These are phyloP conservation scores for Magallana nippona DNA, from an alignment of 2,888 invertebrate species.

Conservation along the genomic window DNA sequence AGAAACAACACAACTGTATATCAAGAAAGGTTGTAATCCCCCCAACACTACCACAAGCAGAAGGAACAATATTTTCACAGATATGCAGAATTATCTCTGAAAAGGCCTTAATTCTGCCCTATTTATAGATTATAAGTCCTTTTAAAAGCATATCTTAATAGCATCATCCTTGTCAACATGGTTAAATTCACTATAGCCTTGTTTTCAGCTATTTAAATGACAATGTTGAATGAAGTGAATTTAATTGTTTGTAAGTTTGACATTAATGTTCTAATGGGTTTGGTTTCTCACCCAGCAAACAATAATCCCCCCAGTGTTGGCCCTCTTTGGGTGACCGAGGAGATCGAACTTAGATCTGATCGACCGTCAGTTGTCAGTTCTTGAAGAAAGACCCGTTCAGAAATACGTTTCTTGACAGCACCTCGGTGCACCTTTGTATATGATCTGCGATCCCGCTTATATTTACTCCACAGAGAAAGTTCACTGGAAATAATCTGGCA, in stretches of 20 bases:
- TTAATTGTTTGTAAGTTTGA: constrained; percentile 24
- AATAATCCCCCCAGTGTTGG: neutral
- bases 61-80: constrained; percentile 22
- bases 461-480: neutral
- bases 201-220: constrained; percentile 14
- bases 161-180: constrained; percentile 4
- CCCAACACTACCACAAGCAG: neutral
- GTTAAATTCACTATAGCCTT: neutral
- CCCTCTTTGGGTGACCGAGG: neutral
- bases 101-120: constrained; percentile 1
- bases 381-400: neutral
- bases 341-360: neutral
- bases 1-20: neutral
- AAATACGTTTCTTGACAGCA: neutral
- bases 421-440: neutral
- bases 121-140: constrained; percentile 15
- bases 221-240: neutral
- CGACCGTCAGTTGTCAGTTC: neutral
- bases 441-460: neutral
- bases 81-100: constrained; percentile 16
- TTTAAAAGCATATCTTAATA: constrained; percentile 9
- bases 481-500: neutral
- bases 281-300: neutral
- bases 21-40: neutral
- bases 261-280: neutral